Evolutionary conservation across 2,113 vertebrate genomes (phyloP), one percentile per base, ranked within the genome.

Genomic region (Cottus gobio): DNA sequence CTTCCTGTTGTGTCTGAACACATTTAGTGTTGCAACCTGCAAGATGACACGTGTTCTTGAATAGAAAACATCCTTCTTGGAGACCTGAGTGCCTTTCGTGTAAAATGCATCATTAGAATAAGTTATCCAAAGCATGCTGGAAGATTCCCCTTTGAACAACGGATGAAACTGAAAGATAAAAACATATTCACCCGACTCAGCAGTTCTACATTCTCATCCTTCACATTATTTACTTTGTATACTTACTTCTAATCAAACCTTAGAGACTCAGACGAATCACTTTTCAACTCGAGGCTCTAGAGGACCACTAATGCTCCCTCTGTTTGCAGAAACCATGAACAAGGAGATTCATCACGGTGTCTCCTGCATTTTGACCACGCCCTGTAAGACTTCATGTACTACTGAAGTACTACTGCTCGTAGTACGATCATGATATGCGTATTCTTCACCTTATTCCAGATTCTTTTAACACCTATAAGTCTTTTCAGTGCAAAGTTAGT

Each of bases 321-420:
- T 15, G 42, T 44, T 12, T 15, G 5, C 12, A 44, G 13, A 34
- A 44, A 44, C 42, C 52, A 30, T 28, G 0, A 46, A 15, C 1
- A 24, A 48, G 70, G 11, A 67, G 5, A 36, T 9, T 11, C 3
- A 24, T 36, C 5, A 5, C 13, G 26, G 36, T 26, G 70, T 65
- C 54, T 69, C 6, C 39, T 20, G 77, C 16, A 36, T 85, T 91
- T 90, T 89, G 88, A 89, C 88, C 90, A 89, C 31, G 54, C 83
- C 90, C 90, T 86, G 90, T 86, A 77, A 6, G 22, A 22, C 28
- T 56, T 28, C 4, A 12, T 0, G 10, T 1, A n/a, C n/a, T n/a
- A n/a, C n/a, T n/a, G n/a, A n/a, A n/a, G n/a, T n/a, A n/a, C 73
- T 42, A 13, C 9, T 39, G 26, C 3, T 61, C 24, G 15, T 61